Percentiles rank a stretch among this genome's conserved stretches.
These are phyloP conservation scores for Sebastes trivittatus DNA, from an alignment of 2,797 vertebrate genomes.

Conservation along the genomic window DNA sequence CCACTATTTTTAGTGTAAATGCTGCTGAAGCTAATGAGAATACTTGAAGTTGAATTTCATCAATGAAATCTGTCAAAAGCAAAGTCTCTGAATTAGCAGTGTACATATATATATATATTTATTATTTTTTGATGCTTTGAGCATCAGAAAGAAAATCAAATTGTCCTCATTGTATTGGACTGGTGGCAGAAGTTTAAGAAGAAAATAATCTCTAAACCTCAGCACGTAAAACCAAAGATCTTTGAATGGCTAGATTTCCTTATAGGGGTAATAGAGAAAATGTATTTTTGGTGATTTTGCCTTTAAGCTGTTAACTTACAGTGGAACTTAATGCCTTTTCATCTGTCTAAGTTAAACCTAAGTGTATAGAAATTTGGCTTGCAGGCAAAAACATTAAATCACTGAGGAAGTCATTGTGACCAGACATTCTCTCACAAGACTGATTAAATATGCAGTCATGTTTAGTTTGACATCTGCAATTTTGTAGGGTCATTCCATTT, in stretches of 20 bases:
- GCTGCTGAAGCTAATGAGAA: neutral
- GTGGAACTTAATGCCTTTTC: neutral
- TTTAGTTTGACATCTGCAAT: neutral
- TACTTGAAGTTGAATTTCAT: neutral
- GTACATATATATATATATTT: neutral
- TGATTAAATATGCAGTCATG: constrained; percentile 20
- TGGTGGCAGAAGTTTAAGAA: neutral
- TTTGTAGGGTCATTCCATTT: neutral
- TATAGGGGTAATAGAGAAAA: too few species aligned
- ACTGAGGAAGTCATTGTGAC: neutral
- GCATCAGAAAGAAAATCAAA: neutral
- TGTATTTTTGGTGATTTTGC: neutral
- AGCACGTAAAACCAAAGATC: neutral
- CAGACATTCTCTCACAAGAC: neutral
- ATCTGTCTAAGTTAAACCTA: neutral
- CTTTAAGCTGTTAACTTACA: neutral
- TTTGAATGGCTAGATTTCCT: neutral
- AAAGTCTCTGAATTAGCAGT: neutral
- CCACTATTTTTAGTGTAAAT: neutral
- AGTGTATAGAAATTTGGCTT: neutral
- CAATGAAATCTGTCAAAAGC: neutral
- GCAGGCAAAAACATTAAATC: neutral
- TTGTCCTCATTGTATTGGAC: neutral
- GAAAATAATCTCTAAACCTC: neutral
- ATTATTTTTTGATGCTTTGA: neutral